Evolutionary conservation across 2,797 vertebrate genomes (phyloP).

Genomic region (Mycteria americana): DNA sequence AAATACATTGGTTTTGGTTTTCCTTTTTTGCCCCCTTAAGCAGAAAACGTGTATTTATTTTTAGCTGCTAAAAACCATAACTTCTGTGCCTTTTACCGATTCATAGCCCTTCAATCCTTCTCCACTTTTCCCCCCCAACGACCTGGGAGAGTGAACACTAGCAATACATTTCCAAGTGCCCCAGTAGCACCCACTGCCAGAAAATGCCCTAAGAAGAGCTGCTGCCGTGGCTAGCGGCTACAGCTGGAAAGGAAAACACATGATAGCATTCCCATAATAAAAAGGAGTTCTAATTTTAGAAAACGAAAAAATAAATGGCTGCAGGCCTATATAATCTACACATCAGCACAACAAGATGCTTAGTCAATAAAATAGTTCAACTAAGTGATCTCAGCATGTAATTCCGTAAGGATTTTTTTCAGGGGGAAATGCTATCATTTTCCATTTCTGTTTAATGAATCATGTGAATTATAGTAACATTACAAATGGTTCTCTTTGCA

Average conservation of each 20-base stretch:
- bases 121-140: not conserved
- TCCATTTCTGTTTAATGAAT: slow-evolving; percentile 99
- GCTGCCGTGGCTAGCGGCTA: not conserved
- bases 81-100: not conserved
- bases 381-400: slow-evolving; percentile 87
- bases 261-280: not conserved
- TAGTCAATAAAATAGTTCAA: slow-evolving; percentile 89
- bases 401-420: slow-evolving; percentile 87
- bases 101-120: not conserved
- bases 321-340: slow-evolving; percentile 73
- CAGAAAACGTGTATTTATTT: not conserved
- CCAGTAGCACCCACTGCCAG: not conserved
- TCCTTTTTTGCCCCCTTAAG: not conserved
- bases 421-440: slow-evolving; percentile 93
- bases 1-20: not conserved
- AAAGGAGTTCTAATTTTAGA: slow-evolving; percentile 72
- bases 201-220: not conserved
- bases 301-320: slow-evolving; percentile 61
- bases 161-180: not conserved
- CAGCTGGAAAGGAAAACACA: not conserved
- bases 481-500: slow-evolving; percentile 97
- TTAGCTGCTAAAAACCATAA: not conserved
- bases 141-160: not conserved
- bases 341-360: slow-evolving; percentile 87
- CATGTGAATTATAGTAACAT: slow-evolving; percentile 99